phyloP scores from a whole-genome alignment of 2,113 vertebrate genomes.

The Phodopus roborovskii region DNA sequence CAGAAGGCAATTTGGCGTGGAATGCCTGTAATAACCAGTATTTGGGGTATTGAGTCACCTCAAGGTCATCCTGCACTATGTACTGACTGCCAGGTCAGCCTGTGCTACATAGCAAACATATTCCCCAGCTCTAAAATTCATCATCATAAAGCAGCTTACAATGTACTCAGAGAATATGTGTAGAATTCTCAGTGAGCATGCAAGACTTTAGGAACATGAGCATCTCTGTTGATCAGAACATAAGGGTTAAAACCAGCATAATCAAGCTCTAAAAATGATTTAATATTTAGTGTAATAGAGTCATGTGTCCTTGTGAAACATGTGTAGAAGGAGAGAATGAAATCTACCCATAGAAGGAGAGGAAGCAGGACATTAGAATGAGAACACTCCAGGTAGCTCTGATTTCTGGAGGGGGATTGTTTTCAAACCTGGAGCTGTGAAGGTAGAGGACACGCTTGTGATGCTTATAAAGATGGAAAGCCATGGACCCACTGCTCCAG shows the following conservation, averaged over 20 bases:
- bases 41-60: not conserved
- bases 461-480: not conserved
- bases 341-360: conserved; percentile 45
- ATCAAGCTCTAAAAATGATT: not conserved
- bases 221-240: not conserved
- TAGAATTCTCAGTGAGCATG: not conserved
- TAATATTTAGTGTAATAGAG: not conserved
- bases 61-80: not conserved
- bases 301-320: not conserved
- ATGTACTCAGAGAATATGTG: too few relatives aligned
- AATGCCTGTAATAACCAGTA: too few relatives aligned
- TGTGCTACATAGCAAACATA: not conserved
- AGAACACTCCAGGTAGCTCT: not conserved
- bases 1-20: too few relatives aligned
- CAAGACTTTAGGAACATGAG: not conserved
- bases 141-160: not conserved
- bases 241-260: too few relatives aligned
- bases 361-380: too few relatives aligned
- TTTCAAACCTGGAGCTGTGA: not conserved
- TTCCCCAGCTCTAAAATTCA: not conserved
- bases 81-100: not conserved
- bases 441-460: not conserved
- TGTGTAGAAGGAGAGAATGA: not conserved
- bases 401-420: not conserved
- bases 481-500: not conserved